These are phyloP conservation scores for Micrastur ruficollis DNA, from an alignment of 2,797 vertebrate genomes.

Conservation along the genomic window DNA sequence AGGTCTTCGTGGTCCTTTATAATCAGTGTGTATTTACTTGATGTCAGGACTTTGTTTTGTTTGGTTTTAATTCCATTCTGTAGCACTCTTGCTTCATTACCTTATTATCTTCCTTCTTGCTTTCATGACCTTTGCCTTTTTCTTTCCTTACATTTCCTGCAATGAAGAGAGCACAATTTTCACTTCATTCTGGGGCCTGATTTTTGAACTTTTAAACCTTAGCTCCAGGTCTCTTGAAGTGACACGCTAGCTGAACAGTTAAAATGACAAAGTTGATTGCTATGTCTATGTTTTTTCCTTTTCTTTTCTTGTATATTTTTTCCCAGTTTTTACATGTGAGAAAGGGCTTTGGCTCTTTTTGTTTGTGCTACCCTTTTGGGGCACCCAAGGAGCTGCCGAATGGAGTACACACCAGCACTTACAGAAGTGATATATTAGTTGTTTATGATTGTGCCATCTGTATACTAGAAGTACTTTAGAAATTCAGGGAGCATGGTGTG, in stretches of 20 bases:
- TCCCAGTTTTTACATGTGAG: background rate
- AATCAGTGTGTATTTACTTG: background rate
- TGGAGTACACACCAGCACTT: background rate
- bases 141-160: background rate
- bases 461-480: background rate
- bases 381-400: background rate
- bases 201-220: background rate
- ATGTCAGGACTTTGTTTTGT: background rate
- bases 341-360: background rate
- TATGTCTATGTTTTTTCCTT: background rate
- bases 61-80: background rate
- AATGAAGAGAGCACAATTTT: background rate
- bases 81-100: background rate
- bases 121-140: background rate
- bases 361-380: background rate
- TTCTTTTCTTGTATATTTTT: background rate
- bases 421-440: background rate
- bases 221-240: background rate
- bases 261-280: background rate
- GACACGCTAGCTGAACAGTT: background rate
- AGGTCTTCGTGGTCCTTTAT: background rate
- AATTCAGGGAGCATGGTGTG: background rate
- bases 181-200: background rate
- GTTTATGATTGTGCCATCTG: background rate
- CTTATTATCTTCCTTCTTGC: background rate